Percentiles rank a stretch among this genome's conserved stretches.
These are phyloP conservation scores for Zoanthus solanderi DNA, from an alignment of 92 coral and sea anemone genomes.

Conservation along the genomic window DNA sequence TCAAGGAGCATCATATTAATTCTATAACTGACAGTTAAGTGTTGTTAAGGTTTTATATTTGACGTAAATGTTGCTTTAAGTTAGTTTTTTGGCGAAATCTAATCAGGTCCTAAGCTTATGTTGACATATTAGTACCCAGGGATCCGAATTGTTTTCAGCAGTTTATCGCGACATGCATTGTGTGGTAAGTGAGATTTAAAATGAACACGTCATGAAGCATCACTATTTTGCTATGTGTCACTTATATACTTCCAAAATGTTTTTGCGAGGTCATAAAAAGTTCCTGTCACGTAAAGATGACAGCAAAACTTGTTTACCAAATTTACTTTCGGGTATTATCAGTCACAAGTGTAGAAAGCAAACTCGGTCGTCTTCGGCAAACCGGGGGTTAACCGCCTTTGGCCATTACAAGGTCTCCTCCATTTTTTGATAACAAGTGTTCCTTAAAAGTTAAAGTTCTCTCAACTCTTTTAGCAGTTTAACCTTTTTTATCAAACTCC, in stretches of 20 bases:
- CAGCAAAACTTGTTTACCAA: background rate
- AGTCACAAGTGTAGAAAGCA: background rate
- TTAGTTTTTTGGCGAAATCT: background rate
- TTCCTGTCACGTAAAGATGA: background rate
- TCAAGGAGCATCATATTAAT: too few relatives aligned
- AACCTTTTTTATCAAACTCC: too few relatives aligned
- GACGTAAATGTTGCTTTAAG: too few relatives aligned
- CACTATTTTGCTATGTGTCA: background rate
- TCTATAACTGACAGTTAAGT: too few relatives aligned
- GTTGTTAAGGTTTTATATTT: too few relatives aligned
- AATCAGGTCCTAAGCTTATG: background rate
- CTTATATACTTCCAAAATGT: background rate
- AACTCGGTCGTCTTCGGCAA: too few relatives aligned
- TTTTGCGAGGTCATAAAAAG: background rate
- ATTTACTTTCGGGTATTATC: background rate
- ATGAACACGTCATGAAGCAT: background rate
- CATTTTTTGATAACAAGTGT: too few relatives aligned
- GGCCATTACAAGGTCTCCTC: too few relatives aligned
- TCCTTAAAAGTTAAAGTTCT: too few relatives aligned
- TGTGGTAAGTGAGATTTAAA: background rate
- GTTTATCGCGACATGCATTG: background rate
- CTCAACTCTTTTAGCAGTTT: too few relatives aligned
- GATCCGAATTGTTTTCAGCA: slow-evolving; percentile 19
- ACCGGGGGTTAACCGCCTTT: too few relatives aligned
- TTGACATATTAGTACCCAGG: slow-evolving; percentile 14